Evolutionary conservation across 2,888 invertebrate genomes (phyloP), one percentile per base, ranked within the genome.

Genomic region (Phragmatobia fuliginosa): DNA sequence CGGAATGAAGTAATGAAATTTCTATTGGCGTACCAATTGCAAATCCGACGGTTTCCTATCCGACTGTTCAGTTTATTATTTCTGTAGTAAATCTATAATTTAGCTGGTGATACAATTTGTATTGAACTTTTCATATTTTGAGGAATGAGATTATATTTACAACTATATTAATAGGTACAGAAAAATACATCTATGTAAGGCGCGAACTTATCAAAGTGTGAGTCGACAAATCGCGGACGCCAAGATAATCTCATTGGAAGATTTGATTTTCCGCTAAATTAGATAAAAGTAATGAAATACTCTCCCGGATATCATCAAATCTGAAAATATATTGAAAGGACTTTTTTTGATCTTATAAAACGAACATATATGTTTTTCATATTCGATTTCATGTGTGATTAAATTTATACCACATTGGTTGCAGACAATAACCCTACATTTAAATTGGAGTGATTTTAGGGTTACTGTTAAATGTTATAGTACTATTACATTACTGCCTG

Each of bases 201-300:
- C 88, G 88, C 73, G 82, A 87, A 86, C 78, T 81, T 83, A 80
- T 82, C 85, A 83, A 83, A 84, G 82, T 81, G 78, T 78, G 82
- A 81, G 76, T 73, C 77, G 62, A 76, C 67, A 78, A 79, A 79
- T 75, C 81, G 86, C 87, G 87, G 88, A 89, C 88, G 86, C 77
- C 79, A 89, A 90, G 92, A 92, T 94, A 94, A 94, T 93, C 92
- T 88, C 89, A 91, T 93, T 88, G 91, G 93, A 92, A 91, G 93
- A 94, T 94, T 94, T 94, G 94, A 94, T 94, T 94, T 94, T 94
- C 93, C 92, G 90, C 92, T 91, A 94, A 94, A 94, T 94, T 94
- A 91, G 91, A 94, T 94, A 91, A 92, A 91, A 92, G 94, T 93
- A 94, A 94, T 93, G 92, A 93, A 94, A 94, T 91, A 91, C 90